A percentile compares a stretch with the other conserved stretches of the same genome.
Conservation (phyloP, 35 echinoderm and acorn worm species). For the Heliocidaris tuberculata region DNA sequence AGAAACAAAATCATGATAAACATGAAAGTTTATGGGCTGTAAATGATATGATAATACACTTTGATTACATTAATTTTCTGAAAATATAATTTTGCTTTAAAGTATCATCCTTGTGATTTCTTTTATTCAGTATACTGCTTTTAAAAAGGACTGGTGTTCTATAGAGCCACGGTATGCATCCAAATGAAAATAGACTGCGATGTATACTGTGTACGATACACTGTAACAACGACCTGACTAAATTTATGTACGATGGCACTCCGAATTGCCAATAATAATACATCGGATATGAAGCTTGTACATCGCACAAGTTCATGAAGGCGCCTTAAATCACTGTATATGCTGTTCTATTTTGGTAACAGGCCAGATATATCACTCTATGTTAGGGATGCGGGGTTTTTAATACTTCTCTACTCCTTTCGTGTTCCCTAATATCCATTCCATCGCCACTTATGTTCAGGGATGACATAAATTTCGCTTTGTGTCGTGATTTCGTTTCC, state of each 20-base stretch:
- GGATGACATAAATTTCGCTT: conserved; percentile 1
- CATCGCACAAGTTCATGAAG: background rate
- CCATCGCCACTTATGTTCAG: conserved; percentile 8
- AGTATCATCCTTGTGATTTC: too few species aligned
- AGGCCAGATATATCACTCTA: background rate
- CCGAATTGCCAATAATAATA: background rate
- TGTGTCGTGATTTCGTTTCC: background rate
- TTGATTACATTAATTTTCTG: too few species aligned
- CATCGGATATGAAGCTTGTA: background rate
- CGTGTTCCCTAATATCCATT: background rate
- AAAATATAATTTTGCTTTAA: too few species aligned
- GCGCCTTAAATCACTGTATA: background rate
- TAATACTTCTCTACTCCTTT: background rate
- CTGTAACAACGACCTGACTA: background rate
- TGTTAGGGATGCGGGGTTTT: background rate
- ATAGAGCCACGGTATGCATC: too few species aligned
- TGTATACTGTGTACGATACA: background rate
- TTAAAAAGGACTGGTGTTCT: too few species aligned
- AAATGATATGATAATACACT: too few species aligned
- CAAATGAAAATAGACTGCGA: background rate
- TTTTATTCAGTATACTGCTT: too few species aligned
- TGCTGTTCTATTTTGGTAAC: background rate
- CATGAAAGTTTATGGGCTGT: too few species aligned
- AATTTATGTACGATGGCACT: background rate
- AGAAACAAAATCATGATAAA: too few species aligned